These are phyloP conservation scores for Caiman crocodilus DNA, from an alignment of 2,797 vertebrate species.

Conservation along the genomic window DNA sequence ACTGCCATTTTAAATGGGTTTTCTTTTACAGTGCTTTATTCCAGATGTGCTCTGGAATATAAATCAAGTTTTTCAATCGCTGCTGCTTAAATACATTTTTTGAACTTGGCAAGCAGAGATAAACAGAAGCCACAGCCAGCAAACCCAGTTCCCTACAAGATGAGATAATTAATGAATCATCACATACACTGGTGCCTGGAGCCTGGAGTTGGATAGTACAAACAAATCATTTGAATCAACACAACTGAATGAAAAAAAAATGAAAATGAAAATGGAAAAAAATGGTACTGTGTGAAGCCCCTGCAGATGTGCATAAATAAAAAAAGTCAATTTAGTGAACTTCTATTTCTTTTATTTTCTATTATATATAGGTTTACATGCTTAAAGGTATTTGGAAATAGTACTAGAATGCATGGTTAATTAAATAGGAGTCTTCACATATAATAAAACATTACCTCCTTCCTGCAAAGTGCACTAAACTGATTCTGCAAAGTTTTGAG, in stretches of 20 bases:
- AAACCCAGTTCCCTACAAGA: slow-evolving; percentile 58
- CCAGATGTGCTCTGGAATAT: slow-evolving; percentile 68
- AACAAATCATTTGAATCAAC: slow-evolving; percentile 38
- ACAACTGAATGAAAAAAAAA: not conserved
- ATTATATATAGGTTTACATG: not conserved
- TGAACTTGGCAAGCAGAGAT: slow-evolving; percentile 58
- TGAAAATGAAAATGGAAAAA: not conserved
- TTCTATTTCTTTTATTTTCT: not conserved
- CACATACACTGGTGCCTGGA: slow-evolving; percentile 15
- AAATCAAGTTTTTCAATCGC: slow-evolving; percentile 63
- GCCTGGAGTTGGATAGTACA: not conserved
- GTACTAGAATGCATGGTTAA: too few relatives aligned
- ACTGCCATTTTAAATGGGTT: slow-evolving; percentile 61
- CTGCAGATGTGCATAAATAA: not conserved
- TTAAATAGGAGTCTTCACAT: fast-evolving
- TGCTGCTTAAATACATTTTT: slow-evolving; percentile 65
- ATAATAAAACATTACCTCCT: fast-evolving
- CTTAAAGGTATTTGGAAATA: not conserved
- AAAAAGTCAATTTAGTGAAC: fast-evolving
- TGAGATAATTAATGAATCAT: slow-evolving; percentile 74
- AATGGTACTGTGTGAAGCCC: slow-evolving; percentile 1
- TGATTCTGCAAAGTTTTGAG: not conserved
- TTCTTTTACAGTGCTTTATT: slow-evolving; percentile 57
- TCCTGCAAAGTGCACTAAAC: not conserved
- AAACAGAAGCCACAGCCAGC: slow-evolving; percentile 65